phyloP scores from a whole-genome alignment of 1,140 invertebrate genomes.

The Drosophila chauvacae region DNA sequence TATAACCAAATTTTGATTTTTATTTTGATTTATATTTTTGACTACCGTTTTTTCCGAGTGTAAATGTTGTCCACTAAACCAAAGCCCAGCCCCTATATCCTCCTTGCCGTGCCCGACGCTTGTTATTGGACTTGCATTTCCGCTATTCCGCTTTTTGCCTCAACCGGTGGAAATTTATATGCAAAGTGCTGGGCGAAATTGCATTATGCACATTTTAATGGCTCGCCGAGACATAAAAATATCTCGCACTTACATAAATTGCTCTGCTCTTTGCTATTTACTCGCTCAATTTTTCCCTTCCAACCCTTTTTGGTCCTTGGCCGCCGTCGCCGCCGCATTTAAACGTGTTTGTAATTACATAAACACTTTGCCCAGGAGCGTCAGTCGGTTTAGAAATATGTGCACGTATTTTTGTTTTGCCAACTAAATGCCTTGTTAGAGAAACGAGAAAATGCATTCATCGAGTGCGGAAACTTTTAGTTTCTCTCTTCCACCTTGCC shows the following conservation, averaged over 20 bases:
- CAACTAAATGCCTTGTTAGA: conserved; percentile 43
- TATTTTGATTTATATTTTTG: background rate
- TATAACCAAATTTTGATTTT: background rate
- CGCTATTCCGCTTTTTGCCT: conserved; percentile 41
- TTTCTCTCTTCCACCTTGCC: conserved; percentile 1
- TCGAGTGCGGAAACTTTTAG: conserved; percentile 44
- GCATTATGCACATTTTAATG: conserved; percentile 67
- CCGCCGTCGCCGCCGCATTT: background rate
- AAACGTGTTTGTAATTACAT: conserved; percentile 62
- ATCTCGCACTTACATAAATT: conserved; percentile 63
- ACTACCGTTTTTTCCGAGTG: background rate
- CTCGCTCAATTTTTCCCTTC: conserved; percentile 27
- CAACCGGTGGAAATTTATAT: conserved; percentile 58
- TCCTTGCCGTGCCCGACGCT: background rate
- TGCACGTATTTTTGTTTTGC: conserved; percentile 46
- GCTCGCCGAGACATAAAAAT: conserved; percentile 46
- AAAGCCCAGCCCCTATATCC: background rate
- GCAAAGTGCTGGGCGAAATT: conserved; percentile 47
- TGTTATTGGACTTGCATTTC: conserved; percentile 65
- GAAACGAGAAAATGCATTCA: conserved; percentile 26
- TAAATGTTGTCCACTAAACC: conserved; percentile 34
- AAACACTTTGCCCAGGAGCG: conserved; percentile 27
- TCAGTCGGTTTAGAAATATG: conserved; percentile 29
- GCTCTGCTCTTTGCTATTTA: conserved; percentile 45
- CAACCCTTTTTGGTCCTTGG: conserved; percentile 8